These are phyloP conservation scores for Neosalanx taihuensis DNA, from an alignment of 2,797 vertebrate species.

Conservation along the genomic window DNA sequence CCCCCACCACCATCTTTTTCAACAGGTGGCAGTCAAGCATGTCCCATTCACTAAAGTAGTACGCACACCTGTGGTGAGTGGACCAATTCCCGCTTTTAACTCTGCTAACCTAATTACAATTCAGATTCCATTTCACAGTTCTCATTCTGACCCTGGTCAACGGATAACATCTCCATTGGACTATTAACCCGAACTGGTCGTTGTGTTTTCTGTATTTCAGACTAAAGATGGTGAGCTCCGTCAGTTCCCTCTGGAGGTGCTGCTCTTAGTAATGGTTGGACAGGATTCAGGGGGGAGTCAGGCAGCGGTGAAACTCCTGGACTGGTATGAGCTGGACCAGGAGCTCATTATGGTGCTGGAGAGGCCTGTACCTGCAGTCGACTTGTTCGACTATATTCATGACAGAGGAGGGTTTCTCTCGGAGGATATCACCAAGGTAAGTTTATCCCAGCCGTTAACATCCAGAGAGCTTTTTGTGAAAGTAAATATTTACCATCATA, in stretches of 20 bases:
- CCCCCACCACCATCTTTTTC: neutral
- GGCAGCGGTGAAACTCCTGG: neutral
- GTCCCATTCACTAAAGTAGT: slow-evolving; percentile 3
- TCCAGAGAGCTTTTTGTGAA: neutral
- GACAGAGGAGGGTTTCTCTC: neutral
- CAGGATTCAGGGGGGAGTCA: neutral
- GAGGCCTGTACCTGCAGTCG: slow-evolving; percentile 18
- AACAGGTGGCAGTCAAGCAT: slow-evolving; percentile 26
- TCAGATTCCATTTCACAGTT: no score
- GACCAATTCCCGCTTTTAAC: neutral
- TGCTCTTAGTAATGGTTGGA: slow-evolving; percentile 14
- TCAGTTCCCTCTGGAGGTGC: slow-evolving; percentile 26
- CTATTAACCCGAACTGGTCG: no score
- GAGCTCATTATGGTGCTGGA: slow-evolving; percentile 31
- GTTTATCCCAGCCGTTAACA: no score
- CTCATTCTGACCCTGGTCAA: no score
- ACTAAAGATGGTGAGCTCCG: slow-evolving; percentile 8
- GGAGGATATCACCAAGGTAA: slow-evolving; percentile 7
- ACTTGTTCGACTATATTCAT: slow-evolving; percentile 12
- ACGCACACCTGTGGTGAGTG: slow-evolving; percentile 13
- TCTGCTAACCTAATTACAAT: no score
- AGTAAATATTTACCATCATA: neutral
- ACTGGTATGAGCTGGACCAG: slow-evolving; percentile 25
- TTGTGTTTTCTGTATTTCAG: slow-evolving; percentile 1
- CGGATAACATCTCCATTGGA: no score